Conservation (phyloP, 2,797 vertebrate genomes). For the Sternotherus odoratus region DNA sequence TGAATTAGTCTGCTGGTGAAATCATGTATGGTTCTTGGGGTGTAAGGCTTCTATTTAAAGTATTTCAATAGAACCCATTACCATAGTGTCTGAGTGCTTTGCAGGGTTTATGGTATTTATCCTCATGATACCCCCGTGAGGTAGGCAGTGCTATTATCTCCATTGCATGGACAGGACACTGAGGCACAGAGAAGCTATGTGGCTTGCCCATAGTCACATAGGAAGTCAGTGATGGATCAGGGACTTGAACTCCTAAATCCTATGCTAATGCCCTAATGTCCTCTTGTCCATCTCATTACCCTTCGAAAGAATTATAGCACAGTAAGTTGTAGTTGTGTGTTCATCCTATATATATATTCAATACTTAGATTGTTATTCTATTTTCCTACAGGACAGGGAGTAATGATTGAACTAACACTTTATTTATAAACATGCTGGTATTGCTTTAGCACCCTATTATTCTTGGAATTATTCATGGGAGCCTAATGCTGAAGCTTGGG, state of each 20-base stretch:
- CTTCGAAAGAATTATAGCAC: not conserved
- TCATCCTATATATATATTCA: not conserved
- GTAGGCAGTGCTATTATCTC: not conserved
- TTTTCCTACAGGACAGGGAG: not conserved
- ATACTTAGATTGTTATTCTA: not conserved
- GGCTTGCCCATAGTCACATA: not conserved
- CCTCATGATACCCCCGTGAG: not conserved
- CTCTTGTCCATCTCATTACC: not conserved
- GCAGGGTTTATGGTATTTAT: not conserved
- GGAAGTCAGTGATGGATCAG: not conserved
- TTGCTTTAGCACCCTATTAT: not conserved
- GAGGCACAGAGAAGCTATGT: not conserved
- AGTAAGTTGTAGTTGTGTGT: not conserved
- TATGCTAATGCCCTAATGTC: not conserved
- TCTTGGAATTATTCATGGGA: not conserved
- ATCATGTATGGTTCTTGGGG: not conserved
- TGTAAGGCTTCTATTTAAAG: not conserved
- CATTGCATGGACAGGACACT: not conserved
- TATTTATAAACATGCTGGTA: not conserved
- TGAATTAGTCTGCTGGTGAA: constrained; percentile 1
- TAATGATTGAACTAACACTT: not conserved
- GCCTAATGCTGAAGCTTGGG: not conserved
- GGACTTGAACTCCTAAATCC: not conserved
- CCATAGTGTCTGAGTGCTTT: not conserved
- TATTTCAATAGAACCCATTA: not conserved